A percentile compares a stretch with the other conserved stretches of the same genome.
Evolutionary conservation across 2,797 vertebrate genomes (phyloP).

Genomic region (Tachyglossus aculeatus): DNA sequence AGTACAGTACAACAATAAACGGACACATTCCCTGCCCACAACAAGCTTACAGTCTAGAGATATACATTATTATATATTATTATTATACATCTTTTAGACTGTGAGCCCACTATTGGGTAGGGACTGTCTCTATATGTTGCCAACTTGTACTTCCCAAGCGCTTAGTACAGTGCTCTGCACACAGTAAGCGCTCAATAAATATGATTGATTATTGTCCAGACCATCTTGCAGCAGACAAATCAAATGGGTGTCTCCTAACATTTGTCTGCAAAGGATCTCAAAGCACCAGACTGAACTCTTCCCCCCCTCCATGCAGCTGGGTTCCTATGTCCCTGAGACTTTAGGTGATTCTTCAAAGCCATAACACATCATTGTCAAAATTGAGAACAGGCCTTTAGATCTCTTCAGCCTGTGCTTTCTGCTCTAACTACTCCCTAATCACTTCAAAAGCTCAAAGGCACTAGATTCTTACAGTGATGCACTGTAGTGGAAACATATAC

Average conservation of each 20-base stretch:
- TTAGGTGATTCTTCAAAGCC: neutral
- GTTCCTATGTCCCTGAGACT: neutral
- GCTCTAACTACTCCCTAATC: neutral
- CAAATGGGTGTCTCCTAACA: neutral
- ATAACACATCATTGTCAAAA: neutral
- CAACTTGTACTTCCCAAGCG: too few relatives aligned
- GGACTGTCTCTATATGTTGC: too few relatives aligned
- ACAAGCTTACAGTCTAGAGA: too few relatives aligned
- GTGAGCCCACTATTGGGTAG: too few relatives aligned
- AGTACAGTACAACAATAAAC: too few relatives aligned
- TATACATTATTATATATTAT: too few relatives aligned
- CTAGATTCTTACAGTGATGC: neutral
- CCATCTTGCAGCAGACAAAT: neutral
- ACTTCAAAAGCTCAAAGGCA: too few relatives aligned
- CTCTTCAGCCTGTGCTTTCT: neutral
- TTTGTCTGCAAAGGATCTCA: neutral
- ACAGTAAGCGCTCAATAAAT: too few relatives aligned
- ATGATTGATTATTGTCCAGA: neutral
- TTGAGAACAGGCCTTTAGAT: neutral
- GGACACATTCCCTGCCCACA: too few relatives aligned
- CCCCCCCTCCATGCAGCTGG: neutral
- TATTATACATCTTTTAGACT: too few relatives aligned
- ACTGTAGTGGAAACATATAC: neutral
- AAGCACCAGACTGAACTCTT: neutral
- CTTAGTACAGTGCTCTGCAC: too few relatives aligned